Evolutionary conservation across 2,888 invertebrate species (phyloP).

Genomic region (Synergus gifuensis): DNA sequence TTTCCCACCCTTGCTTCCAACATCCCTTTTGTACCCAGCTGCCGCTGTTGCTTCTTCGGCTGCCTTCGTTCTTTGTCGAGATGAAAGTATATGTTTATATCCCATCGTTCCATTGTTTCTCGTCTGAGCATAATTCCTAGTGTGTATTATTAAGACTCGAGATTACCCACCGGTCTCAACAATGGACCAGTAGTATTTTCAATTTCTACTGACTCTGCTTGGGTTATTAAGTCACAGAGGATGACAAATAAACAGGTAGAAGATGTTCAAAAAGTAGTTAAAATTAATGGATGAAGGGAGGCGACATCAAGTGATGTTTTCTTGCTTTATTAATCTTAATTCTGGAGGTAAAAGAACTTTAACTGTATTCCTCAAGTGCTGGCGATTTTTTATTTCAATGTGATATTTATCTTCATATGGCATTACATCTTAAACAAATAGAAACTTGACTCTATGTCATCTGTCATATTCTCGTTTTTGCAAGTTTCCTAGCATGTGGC

Average conservation of each 20-base stretch:
- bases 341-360: neutral
- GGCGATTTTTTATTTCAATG: too few relatives aligned
- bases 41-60: neutral
- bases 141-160: constrained; percentile 15
- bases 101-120: constrained; percentile 38
- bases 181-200: constrained; percentile 12
- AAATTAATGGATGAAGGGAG: neutral
- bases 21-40: constrained; percentile 31
- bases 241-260: constrained; percentile 7
- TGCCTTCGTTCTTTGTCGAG: neutral
- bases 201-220: constrained; percentile 3
- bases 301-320: neutral
- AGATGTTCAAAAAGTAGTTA: neutral
- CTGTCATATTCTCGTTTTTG: constrained; percentile 32
- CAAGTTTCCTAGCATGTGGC: constrained; percentile 37
- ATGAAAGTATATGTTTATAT: constrained; percentile 29
- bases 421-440: constrained; percentile 19
- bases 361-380: too few relatives aligned
- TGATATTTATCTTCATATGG: neutral
- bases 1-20: constrained; percentile 57
- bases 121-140: neutral
- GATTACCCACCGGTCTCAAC: constrained; percentile 23
- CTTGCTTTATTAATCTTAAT: neutral
- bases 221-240: neutral
- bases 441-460: constrained; percentile 41